These are phyloP conservation scores for Cyclargus thomasi DNA, from an alignment of 1,140 invertebrate genomes.

Conservation along the genomic window DNA sequence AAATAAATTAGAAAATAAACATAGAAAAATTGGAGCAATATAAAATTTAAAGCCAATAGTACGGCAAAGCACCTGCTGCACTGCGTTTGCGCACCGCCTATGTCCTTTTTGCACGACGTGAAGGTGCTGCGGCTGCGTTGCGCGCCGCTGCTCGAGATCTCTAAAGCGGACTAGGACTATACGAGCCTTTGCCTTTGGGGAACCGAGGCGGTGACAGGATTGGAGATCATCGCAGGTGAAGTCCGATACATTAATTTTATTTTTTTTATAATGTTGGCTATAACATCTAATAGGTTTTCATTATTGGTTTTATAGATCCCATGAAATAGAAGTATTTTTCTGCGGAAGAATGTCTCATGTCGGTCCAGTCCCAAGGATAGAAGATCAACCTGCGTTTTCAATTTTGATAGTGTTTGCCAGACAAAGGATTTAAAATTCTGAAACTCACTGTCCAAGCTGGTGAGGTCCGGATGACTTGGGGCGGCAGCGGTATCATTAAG, in stretches of 20 bases:
- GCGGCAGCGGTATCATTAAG: too few species aligned
- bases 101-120: too few species aligned
- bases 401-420: not conserved
- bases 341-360: slow-evolving; percentile 13
- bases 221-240: not conserved
- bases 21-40: too few species aligned
- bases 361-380: slow-evolving; percentile 10
- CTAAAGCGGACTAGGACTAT: slow-evolving; percentile 1
- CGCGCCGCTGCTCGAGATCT: not conserved
- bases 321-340: slow-evolving; percentile 13
- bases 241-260: not conserved
- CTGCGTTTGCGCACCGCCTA: too few species aligned
- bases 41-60: too few species aligned
- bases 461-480: not conserved
- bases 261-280: not conserved
- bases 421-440: not conserved
- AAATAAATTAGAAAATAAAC: too few species aligned
- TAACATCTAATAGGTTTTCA: slow-evolving; percentile 13
- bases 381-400: not conserved
- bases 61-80: too few species aligned
- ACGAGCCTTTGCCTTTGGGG: not conserved
- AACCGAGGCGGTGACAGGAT: slow-evolving; percentile 3
- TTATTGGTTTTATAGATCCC: not conserved
- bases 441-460: not conserved
- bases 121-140: not conserved